Evolutionary conservation across 2,113 vertebrate genomes (phyloP).

Genomic region (Thryonomys swinderianus): DNA sequence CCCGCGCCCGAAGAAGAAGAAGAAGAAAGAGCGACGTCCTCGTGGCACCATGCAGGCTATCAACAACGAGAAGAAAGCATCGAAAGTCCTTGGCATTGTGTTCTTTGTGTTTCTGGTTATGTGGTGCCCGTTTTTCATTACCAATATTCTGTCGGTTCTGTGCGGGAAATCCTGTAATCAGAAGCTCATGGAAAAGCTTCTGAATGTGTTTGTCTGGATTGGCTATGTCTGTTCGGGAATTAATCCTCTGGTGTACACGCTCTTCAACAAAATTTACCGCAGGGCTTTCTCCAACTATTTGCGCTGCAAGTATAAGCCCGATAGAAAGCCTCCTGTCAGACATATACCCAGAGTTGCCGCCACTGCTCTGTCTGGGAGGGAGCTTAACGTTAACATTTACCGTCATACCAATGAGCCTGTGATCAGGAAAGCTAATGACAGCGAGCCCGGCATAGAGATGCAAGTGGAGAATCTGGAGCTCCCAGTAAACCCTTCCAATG

Average conservation of each 20-base stretch:
- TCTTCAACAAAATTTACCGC: slow-evolving; percentile 98
- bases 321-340: slow-evolving; percentile 83
- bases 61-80: slow-evolving; percentile 97
- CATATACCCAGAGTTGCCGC: slow-evolving; percentile 90
- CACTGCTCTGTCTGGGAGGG: slow-evolving; percentile 84
- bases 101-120: slow-evolving; percentile 99
- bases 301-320: slow-evolving; percentile 91
- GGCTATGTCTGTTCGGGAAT: slow-evolving; percentile 98
- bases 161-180: slow-evolving; percentile 93
- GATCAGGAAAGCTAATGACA: slow-evolving; percentile 71
- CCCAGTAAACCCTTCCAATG: slow-evolving; percentile 91
- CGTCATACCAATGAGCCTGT: slow-evolving; percentile 71
- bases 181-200: slow-evolving; percentile 92
- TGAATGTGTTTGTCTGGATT: slow-evolving; percentile 99
- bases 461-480: slow-evolving; percentile 90
- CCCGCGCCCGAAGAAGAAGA: slow-evolving; percentile 84
- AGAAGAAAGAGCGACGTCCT: slow-evolving; percentile 88
- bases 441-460: slow-evolving; percentile 90
- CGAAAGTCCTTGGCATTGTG: slow-evolving; percentile 98
- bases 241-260: slow-evolving; percentile 98
- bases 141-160: slow-evolving; percentile 96
- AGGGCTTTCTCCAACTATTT: slow-evolving; percentile 97
- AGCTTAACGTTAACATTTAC: slow-evolving; percentile 92
- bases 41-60: slow-evolving; percentile 99
- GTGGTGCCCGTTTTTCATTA: slow-evolving; percentile 99